phyloP scores from a whole-genome alignment of 2,113 vertebrate species.

The Gallinago undulata region DNA sequence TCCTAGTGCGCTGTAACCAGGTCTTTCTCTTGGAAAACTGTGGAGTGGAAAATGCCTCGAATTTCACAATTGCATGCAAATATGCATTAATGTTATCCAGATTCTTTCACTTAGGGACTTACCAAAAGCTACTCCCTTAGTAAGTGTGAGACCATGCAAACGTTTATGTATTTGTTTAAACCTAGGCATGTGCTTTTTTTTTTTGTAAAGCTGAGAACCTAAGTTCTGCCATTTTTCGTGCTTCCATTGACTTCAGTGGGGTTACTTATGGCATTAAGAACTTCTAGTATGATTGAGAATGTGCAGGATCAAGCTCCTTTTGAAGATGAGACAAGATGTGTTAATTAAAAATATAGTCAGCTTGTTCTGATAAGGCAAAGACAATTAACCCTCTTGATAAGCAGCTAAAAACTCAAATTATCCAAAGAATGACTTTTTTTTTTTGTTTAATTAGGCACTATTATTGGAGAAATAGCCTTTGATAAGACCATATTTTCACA shows the following conservation, averaged over 20 bases:
- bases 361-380: not conserved
- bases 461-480: not conserved
- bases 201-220: not conserved
- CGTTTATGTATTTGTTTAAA: not conserved
- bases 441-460: not conserved
- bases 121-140: not conserved
- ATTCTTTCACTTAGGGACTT: slow-evolving; percentile 9
- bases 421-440: not conserved
- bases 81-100: slow-evolving; percentile 3
- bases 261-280: not conserved
- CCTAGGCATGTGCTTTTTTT: not conserved
- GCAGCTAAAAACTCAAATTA: not conserved
- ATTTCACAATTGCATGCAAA: slow-evolving; percentile 36
- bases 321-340: not conserved
- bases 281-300: not conserved
- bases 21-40: slow-evolving; percentile 4
- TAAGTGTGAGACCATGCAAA: not conserved
- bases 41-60: slow-evolving; percentile 22
- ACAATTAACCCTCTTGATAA: slow-evolving; percentile 17
- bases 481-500: not conserved
- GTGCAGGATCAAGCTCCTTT: not conserved
- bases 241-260: not conserved
- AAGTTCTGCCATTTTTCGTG: slow-evolving; percentile 20
- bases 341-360: not conserved
- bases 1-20: not conserved